phyloP scores from a whole-genome alignment of 2,113 vertebrate species.

The Acrocephalus kingi region DNA sequence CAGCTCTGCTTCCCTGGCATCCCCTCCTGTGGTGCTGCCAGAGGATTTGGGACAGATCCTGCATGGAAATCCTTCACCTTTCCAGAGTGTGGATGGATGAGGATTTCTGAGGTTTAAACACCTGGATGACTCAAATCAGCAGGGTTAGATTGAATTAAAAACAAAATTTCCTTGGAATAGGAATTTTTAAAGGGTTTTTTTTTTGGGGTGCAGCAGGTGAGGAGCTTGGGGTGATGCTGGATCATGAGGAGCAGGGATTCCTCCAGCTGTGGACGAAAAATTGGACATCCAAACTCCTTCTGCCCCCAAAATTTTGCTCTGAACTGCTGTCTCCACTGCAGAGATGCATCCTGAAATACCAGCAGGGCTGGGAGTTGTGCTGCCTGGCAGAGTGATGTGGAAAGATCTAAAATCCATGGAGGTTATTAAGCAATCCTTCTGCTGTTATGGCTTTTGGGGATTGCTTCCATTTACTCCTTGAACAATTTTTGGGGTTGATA shows the following conservation, averaged over 20 bases:
- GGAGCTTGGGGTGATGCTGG: background rate
- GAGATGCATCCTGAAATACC: background rate
- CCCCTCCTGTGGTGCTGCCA: background rate
- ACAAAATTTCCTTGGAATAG: fast-evolving
- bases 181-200: background rate
- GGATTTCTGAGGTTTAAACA: background rate
- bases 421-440: background rate
- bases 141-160: background rate
- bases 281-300: background rate
- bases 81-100: background rate
- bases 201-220: background rate
- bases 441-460: background rate
- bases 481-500: background rate
- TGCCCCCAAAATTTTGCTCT: background rate
- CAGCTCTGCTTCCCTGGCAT: background rate
- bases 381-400: background rate
- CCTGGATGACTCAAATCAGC: fast-evolving
- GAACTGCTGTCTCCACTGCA: background rate
- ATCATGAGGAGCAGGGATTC: background rate
- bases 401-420: background rate
- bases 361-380: background rate
- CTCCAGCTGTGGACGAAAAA: background rate
- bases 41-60: background rate
- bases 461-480: conserved; percentile 4
- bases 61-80: background rate